phyloP scores from a whole-genome alignment of 2,797 vertebrate genomes.

The Sebastes hopkinsi region DNA sequence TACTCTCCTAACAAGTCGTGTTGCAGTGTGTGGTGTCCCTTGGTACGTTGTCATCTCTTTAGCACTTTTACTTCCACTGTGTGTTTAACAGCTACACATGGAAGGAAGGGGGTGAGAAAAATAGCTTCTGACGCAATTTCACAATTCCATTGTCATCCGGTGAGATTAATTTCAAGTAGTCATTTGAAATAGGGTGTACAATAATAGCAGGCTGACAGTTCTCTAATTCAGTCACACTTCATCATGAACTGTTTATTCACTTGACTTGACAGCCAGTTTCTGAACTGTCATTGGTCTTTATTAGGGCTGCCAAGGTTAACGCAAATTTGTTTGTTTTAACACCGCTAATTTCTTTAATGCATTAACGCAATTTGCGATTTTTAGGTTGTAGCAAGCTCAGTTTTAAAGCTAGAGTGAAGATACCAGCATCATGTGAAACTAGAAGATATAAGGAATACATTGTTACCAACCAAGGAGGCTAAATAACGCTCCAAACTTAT shows the following conservation, averaged over 20 bases:
- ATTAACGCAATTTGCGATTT: too few relatives aligned
- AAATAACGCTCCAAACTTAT: too few relatives aligned
- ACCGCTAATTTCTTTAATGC: too few relatives aligned
- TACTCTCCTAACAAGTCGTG: neutral
- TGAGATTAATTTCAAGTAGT: slow-evolving; percentile 1
- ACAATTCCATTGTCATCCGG: slow-evolving; percentile 5
- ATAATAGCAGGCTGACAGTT: neutral
- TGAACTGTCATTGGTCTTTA: neutral
- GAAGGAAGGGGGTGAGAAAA: slow-evolving; percentile 11
- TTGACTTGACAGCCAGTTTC: neutral
- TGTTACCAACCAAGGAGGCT: too few relatives aligned
- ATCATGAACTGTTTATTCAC: neutral
- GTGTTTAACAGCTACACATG: slow-evolving; percentile 10
- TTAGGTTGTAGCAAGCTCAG: too few relatives aligned
- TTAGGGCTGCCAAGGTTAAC: too few relatives aligned
- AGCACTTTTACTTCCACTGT: slow-evolving; percentile 8
- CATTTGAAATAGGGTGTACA: neutral
- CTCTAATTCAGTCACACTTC: neutral
- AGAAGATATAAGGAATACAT: too few relatives aligned
- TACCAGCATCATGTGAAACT: too few relatives aligned
- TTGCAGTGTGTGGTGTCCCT: neutral
- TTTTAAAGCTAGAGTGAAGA: too few relatives aligned
- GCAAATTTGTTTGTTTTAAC: too few relatives aligned
- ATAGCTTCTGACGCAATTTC: neutral
- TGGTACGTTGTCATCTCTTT: neutral